A percentile compares a stretch with the other conserved stretches of the same genome.
Conservation (phyloP, 1,140 invertebrate species). For the Drosophila varians region DNA sequence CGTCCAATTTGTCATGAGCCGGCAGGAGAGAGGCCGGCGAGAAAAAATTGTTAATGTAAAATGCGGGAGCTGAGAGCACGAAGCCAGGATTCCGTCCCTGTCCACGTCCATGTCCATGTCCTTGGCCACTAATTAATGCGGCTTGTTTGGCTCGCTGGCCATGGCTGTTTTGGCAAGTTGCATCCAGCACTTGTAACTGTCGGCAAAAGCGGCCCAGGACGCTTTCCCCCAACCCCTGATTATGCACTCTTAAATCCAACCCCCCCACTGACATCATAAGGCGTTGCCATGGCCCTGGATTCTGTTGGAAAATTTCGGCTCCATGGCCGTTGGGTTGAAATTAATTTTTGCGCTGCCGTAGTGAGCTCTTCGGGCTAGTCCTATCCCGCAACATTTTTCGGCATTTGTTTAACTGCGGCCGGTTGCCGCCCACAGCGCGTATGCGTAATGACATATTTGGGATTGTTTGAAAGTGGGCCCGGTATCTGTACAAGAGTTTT, state of each 20-base stretch:
- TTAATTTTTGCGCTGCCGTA: constrained; percentile 58
- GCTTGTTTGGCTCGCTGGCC: constrained; percentile 63
- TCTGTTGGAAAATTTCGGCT: constrained; percentile 46
- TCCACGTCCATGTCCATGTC: constrained; percentile 33
- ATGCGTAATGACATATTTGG: constrained; percentile 53
- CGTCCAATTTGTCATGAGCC: constrained; percentile 74
- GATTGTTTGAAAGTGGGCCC: constrained; percentile 22
- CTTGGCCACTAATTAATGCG: constrained; percentile 78
- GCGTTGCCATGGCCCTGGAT: constrained; percentile 23
- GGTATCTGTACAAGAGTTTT: constrained; percentile 21
- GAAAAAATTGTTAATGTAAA: constrained; percentile 52
- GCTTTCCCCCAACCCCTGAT: neutral
- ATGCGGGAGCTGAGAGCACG: constrained; percentile 27
- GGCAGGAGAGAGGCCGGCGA: constrained; percentile 23
- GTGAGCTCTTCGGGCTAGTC: constrained; percentile 13
- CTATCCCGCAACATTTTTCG: constrained; percentile 5
- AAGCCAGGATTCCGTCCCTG: constrained; percentile 6
- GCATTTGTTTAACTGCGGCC: constrained; percentile 33
- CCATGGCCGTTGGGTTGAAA: constrained; percentile 54
- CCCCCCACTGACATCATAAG: constrained; percentile 25
- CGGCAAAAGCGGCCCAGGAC: constrained; percentile 5
- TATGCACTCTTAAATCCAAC: neutral
- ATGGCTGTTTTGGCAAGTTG: constrained; percentile 45
- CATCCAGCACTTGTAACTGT: constrained; percentile 54
- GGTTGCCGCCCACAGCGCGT: constrained; percentile 45